phyloP scores from a whole-genome alignment of 53 echinoderm and acorn worm genomes.

The Glandiceps talaboti region DNA sequence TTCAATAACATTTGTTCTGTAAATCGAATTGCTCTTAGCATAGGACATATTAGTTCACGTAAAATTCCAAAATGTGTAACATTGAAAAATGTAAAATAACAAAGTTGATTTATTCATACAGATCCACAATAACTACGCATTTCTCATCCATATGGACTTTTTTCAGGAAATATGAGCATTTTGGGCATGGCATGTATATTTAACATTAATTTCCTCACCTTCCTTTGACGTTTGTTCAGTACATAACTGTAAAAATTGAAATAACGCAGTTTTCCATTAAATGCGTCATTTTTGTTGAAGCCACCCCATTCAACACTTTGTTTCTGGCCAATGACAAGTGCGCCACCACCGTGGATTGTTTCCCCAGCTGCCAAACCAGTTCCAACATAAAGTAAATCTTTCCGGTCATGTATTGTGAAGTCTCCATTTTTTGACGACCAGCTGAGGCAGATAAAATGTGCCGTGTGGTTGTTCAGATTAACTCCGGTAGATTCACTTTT shows the following conservation, averaged over 20 bases:
- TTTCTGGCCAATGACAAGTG: neutral
- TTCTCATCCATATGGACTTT: too few species aligned
- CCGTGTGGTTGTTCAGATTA: neutral
- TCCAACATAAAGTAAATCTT: neutral
- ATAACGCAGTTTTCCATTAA: neutral
- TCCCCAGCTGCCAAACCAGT: neutral
- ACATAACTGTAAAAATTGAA: neutral
- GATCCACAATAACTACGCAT: too few species aligned
- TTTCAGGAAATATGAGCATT: too few species aligned
- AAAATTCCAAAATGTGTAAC: too few species aligned
- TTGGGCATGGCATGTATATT: too few species aligned
- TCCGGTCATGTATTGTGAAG: neutral
- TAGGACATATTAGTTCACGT: too few species aligned
- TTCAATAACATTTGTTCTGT: too few species aligned
- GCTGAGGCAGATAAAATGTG: neutral
- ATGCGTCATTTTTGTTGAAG: neutral
- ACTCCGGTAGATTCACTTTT: neutral
- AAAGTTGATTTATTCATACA: too few species aligned
- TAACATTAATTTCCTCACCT: too few species aligned
- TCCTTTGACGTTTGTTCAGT: neutral
- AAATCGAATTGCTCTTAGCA: too few species aligned
- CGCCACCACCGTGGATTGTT: neutral
- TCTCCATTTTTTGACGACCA: neutral
- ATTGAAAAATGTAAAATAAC: too few species aligned
- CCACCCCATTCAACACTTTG: neutral